Percentiles rank a stretch among this genome's conserved stretches.
Conservation (phyloP, 2,113 vertebrate genomes). For the Syngnathus floridae region DNA sequence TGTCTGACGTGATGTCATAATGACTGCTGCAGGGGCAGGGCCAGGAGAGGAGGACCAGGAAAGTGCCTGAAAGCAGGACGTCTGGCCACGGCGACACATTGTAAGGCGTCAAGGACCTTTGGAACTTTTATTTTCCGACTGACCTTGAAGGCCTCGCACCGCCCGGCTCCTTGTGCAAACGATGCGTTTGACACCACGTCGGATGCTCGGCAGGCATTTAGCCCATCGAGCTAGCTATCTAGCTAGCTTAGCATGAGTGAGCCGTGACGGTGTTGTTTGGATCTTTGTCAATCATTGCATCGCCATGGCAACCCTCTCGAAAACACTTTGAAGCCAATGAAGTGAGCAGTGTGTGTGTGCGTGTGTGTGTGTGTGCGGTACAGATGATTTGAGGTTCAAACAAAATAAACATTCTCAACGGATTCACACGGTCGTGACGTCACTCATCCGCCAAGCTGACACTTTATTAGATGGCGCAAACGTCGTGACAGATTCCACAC, state of each 20-base stretch:
- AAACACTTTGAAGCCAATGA: neutral
- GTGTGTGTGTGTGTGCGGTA: conserved; percentile 29
- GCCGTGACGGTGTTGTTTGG: neutral
- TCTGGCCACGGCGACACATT: conserved; percentile 25
- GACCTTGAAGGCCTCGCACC: conserved; percentile 22
- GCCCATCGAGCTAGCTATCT: neutral
- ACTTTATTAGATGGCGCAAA: too few relatives aligned
- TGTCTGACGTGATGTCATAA: conserved; percentile 24
- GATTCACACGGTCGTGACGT: neutral
- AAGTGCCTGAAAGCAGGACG: conserved; percentile 44
- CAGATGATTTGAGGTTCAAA: conserved; percentile 36
- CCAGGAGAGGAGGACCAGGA: conserved; percentile 25
- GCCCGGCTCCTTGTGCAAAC: conserved; percentile 23
- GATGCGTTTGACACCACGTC: neutral
- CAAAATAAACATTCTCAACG: conserved; percentile 40
- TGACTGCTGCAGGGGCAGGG: conserved; percentile 46
- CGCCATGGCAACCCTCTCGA: neutral
- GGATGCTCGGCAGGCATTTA: too few relatives aligned
- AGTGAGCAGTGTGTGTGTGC: conserved; percentile 34
- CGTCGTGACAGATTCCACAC: too few relatives aligned
- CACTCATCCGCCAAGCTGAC: neutral
- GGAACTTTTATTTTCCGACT: conserved; percentile 20
- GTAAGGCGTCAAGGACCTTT: conserved; percentile 21
- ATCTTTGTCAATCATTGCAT: neutral
- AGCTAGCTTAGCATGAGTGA: neutral